phyloP scores from a whole-genome alignment of 2,113 vertebrate species.

The Delphinus delphis region DNA sequence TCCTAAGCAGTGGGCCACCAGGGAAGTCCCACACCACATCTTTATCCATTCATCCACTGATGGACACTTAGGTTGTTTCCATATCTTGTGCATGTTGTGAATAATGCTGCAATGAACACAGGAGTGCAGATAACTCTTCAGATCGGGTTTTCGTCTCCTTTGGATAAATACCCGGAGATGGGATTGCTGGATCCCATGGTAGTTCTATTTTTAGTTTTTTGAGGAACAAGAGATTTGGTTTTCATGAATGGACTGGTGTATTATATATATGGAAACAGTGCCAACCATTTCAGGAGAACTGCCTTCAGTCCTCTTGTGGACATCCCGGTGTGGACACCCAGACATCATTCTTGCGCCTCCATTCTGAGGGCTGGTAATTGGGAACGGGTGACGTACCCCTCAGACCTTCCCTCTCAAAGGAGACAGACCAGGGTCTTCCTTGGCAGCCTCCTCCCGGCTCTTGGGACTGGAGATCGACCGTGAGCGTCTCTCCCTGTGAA shows the following conservation, averaged over 20 bases:
- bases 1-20: too few species aligned
- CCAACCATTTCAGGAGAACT: neutral
- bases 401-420: neutral
- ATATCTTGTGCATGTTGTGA: too few species aligned
- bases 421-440: neutral
- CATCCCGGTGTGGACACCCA: neutral
- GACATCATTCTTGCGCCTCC: too few species aligned
- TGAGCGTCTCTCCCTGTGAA: too few species aligned
- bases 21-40: too few species aligned
- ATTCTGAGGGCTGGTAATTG: neutral
- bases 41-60: too few species aligned
- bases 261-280: neutral
- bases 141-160: neutral
- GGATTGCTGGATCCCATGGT: neutral
- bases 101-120: neutral
- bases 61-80: neutral
- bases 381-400: rapidly evolving
- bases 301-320: neutral
- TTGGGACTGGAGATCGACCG: too few species aligned
- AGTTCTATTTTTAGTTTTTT: neutral
- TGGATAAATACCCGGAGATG: neutral
- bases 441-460: neutral
- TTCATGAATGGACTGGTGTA: neutral
- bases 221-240: neutral
- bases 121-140: neutral